These are phyloP conservation scores for Hafferia zeledoni DNA, from an alignment of 2,797 vertebrate species.

Conservation along the genomic window DNA sequence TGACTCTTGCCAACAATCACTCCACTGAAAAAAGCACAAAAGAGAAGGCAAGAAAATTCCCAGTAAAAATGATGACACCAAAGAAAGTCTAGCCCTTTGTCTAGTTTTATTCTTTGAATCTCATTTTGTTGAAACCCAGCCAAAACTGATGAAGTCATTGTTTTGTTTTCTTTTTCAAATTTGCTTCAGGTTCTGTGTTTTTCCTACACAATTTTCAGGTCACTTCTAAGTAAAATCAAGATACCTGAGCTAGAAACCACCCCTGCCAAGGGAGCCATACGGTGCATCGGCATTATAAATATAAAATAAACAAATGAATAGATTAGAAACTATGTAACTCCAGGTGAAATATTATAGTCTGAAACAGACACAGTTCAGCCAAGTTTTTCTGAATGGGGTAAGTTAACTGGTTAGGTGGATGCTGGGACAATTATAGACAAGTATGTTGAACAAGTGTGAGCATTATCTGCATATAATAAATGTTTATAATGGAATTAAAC, in stretches of 20 bases:
- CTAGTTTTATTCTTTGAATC: constrained; percentile 57
- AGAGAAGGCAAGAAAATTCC: constrained; percentile 59
- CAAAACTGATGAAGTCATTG: constrained; percentile 59
- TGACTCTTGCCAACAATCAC: constrained; percentile 52
- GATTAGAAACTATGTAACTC: background rate
- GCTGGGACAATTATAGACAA: background rate
- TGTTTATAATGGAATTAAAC: background rate
- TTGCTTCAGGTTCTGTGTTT: constrained; percentile 1
- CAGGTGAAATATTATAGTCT: background rate
- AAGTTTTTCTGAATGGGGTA: background rate
- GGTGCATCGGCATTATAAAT: background rate
- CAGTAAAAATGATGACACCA: constrained; percentile 69
- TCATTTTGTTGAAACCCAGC: constrained; percentile 43
- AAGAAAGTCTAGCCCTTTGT: constrained; percentile 68
- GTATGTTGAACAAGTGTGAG: background rate
- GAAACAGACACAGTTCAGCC: background rate
- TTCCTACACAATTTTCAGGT: constrained; percentile 13
- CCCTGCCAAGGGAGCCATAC: background rate
- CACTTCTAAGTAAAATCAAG: background rate
- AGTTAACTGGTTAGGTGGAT: background rate
- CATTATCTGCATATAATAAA: background rate
- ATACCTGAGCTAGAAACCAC: constrained; percentile 1
- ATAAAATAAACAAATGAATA: background rate
- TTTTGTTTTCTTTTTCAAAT: constrained; percentile 64
- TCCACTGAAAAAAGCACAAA: constrained; percentile 44